Evolutionary conservation across 2,797 vertebrate genomes (phyloP).

Genomic region (Furcifer pardalis): DNA sequence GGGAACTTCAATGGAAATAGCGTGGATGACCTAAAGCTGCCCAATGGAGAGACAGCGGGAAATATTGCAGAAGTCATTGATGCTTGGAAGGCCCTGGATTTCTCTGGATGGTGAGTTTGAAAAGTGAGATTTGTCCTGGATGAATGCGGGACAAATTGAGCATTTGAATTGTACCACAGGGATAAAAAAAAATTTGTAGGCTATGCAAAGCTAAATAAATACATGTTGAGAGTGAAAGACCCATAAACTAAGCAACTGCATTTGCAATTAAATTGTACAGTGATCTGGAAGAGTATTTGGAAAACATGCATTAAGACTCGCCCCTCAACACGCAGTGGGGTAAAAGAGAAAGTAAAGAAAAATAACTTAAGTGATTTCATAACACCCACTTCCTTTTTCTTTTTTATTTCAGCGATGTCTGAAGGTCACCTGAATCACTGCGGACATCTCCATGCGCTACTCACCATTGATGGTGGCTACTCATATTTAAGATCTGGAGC

Average conservation of each 20-base stretch:
- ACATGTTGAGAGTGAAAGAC: background rate
- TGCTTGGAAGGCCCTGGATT: constrained; percentile 29
- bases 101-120: constrained; percentile 20
- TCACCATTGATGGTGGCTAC: background rate
- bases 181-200: background rate
- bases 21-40: constrained; percentile 67
- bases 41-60: constrained; percentile 23
- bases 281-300: background rate
- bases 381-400: background rate
- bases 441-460: background rate
- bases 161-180: background rate
- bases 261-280: no score
- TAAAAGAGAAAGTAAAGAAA: no score
- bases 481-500: background rate
- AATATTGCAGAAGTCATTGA: constrained; percentile 22
- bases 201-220: background rate
- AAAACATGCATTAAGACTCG: no score
- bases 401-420: constrained; percentile 6
- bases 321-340: no score
- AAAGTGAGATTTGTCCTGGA: background rate
- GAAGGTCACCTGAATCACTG: background rate
- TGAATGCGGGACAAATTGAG: no score
- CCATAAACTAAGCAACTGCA: background rate
- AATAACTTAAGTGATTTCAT: background rate
- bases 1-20: constrained; percentile 70